Evolutionary conservation across 2,113 vertebrate species (phyloP).

Genomic region (Bungarus multicinctus): DNA sequence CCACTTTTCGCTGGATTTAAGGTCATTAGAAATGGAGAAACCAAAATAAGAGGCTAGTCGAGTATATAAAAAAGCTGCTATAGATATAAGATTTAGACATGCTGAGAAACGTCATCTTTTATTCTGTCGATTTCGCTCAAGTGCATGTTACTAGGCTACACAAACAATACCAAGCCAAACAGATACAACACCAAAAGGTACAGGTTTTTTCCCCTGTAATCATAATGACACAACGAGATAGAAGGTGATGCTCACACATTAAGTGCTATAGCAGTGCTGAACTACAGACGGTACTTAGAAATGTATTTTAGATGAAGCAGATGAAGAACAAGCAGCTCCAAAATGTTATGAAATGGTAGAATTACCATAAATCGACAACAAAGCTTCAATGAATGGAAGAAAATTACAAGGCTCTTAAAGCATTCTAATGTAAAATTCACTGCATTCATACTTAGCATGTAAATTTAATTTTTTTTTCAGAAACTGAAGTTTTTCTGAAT

Average conservation of each 20-base stretch:
- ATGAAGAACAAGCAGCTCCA: neutral
- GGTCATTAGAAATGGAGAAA: conserved; percentile 7
- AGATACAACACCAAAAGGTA: neutral
- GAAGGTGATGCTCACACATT: neutral
- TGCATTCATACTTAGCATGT: neutral
- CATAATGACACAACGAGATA: neutral
- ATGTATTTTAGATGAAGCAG: neutral
- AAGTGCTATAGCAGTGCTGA: neutral
- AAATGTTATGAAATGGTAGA: neutral
- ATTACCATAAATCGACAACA: neutral
- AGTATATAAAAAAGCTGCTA: neutral
- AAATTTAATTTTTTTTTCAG: neutral
- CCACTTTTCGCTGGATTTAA: neutral
- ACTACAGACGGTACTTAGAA: neutral
- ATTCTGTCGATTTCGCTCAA: neutral
- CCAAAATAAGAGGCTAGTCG: neutral
- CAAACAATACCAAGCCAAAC: neutral
- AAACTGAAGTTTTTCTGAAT: neutral
- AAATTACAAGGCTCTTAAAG: neutral
- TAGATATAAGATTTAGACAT: neutral
- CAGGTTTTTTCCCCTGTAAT: neutral
- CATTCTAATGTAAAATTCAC: neutral
- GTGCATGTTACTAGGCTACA: neutral
- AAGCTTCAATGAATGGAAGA: neutral
- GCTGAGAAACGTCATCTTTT: neutral